Conservation (phyloP, 2,113 vertebrate species). For the Strix aluco region DNA sequence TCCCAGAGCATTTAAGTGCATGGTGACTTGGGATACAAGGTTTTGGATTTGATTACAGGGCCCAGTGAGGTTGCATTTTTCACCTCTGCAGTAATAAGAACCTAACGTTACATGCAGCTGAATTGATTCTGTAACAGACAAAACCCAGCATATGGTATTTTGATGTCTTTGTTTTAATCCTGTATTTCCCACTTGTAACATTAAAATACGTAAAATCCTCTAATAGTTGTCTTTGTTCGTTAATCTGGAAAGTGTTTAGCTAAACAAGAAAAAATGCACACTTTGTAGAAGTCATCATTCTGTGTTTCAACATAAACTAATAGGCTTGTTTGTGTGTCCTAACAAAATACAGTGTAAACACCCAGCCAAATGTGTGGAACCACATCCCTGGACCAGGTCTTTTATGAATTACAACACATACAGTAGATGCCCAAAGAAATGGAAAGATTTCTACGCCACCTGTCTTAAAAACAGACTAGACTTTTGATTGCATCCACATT, state of each 20-base stretch:
- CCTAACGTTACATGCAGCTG: neutral
- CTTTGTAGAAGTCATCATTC: neutral
- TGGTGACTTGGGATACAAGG: neutral
- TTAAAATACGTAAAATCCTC: neutral
- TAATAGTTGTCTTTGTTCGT: slow-evolving; percentile 4
- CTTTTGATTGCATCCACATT: neutral
- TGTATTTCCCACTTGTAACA: neutral
- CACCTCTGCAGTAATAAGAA: slow-evolving; percentile 52
- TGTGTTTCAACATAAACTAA: neutral
- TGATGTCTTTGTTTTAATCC: slow-evolving; percentile 40
- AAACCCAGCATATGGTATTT: neutral
- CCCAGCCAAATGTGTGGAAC: neutral
- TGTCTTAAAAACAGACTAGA: neutral
- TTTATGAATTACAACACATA: neutral
- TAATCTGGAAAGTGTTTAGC: neutral
- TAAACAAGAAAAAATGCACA: neutral
- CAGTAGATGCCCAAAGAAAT: neutral
- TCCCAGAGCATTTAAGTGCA: neutral
- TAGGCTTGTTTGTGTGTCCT: neutral
- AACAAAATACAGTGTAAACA: neutral
- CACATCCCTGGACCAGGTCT: neutral
- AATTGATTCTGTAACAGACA: neutral
- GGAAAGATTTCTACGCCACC: rapidly evolving
- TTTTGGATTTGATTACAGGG: slow-evolving; percentile 40
- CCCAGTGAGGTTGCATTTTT: slow-evolving; percentile 41